phyloP scores from a whole-genome alignment of 35 echinoderm and acorn worm species.

The Nesometra sesokonis region DNA sequence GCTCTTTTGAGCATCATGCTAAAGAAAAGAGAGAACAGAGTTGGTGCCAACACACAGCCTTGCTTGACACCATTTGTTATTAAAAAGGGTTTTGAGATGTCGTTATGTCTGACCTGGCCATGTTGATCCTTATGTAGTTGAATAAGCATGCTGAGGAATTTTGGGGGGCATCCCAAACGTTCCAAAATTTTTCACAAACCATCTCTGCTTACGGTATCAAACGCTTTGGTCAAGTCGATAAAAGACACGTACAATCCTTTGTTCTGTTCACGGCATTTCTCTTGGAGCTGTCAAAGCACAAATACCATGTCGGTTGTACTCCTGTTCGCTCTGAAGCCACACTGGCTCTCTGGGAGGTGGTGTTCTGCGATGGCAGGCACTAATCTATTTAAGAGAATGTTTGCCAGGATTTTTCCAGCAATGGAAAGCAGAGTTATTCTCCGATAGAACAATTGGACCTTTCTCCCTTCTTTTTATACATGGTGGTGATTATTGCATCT shows the following conservation, averaged over 20 bases:
- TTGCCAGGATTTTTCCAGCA: no score
- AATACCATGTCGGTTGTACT: slow-evolving; percentile 50
- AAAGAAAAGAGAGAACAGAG: slow-evolving; percentile 21
- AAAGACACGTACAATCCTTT: slow-evolving; percentile 12
- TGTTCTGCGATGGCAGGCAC: no score
- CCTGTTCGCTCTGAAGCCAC: slow-evolving; percentile 35
- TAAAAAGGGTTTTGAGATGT: not conserved
- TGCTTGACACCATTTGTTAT: not conserved
- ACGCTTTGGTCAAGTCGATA: slow-evolving; percentile 42
- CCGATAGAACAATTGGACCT: no score
- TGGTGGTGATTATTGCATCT: no score
- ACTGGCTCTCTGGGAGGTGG: slow-evolving; percentile 54
- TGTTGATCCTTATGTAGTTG: not conserved
- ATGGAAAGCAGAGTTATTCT: no score
- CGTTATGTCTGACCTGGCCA: not conserved
- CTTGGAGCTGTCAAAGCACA: slow-evolving; percentile 18
- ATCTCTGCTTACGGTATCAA: slow-evolving; percentile 17
- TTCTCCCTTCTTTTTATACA: no score
- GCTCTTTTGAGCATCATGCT: not conserved
- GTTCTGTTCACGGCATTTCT: slow-evolving; percentile 46
- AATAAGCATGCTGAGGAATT: slow-evolving; percentile 10
- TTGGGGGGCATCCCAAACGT: slow-evolving; percentile 17
- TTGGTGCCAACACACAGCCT: slow-evolving; percentile 24
- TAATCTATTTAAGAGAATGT: no score
- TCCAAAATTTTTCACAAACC: slow-evolving; percentile 28